Percentiles rank a stretch among this genome's conserved stretches.
Conservation (phyloP, 2,888 invertebrate species). For the Archips xylosteana region DNA sequence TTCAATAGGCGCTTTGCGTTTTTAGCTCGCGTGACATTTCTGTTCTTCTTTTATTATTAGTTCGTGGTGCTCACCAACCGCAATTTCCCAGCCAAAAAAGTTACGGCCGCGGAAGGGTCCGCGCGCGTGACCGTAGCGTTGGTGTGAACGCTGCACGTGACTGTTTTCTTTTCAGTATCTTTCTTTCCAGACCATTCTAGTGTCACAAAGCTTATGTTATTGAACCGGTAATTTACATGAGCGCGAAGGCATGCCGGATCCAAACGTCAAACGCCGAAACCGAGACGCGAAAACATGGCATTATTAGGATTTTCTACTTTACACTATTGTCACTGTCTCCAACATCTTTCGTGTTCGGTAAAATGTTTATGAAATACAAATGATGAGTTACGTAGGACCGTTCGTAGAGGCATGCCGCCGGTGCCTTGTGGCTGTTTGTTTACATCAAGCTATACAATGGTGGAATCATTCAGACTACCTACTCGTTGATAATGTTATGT, state of each 20-base stretch:
- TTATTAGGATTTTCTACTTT: conserved; percentile 7
- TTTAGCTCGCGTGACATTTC: too few species aligned
- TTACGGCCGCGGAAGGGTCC: neutral
- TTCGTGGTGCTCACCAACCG: too few species aligned
- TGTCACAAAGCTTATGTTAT: neutral
- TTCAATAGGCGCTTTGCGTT: too few species aligned
- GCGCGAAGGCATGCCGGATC: conserved; percentile 5
- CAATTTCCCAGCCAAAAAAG: too few species aligned
- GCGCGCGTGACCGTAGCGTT: neutral
- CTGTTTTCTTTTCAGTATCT: neutral
- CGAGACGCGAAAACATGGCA: neutral
- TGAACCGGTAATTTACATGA: neutral
- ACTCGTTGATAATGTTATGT: neutral
- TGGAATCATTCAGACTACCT: neutral
- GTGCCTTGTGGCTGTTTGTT: neutral
- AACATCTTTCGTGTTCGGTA: neutral
- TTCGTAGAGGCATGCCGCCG: neutral
- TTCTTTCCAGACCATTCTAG: neutral
- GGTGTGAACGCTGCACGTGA: neutral
- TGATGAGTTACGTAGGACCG: neutral
- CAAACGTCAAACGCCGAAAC: neutral
- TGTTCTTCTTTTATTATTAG: too few species aligned
- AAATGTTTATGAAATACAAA: neutral
- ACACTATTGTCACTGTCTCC: neutral
- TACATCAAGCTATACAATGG: neutral